Percentiles rank a stretch among this genome's conserved stretches.
Evolutionary conservation across 2,113 vertebrate species (phyloP).

Genomic region (Melanerpes aurifrons): DNA sequence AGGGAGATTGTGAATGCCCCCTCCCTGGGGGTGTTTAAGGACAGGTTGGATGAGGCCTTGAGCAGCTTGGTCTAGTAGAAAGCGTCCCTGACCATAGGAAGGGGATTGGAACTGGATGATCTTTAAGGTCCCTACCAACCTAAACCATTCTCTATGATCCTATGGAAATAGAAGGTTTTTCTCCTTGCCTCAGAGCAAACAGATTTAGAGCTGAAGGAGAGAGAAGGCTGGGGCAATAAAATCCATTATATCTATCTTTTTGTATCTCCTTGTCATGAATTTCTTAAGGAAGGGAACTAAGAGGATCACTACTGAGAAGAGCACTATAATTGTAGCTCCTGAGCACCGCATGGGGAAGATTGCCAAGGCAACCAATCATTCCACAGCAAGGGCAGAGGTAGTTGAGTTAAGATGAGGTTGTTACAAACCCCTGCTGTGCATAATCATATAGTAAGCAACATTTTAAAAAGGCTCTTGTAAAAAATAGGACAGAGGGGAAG

Average conservation of each 20-base stretch:
- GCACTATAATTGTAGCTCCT: constrained; percentile 73
- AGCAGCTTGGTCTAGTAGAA: too few relatives aligned
- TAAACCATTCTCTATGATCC: neutral
- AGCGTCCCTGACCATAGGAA: too few relatives aligned
- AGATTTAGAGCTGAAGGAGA: constrained; percentile 24
- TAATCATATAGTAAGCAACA: constrained; percentile 76
- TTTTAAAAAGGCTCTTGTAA: constrained; percentile 79
- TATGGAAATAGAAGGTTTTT: constrained; percentile 17
- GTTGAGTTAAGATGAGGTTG: constrained; percentile 68
- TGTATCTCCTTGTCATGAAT: constrained; percentile 71
- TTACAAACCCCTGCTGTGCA: constrained; percentile 64
- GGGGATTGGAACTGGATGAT: too few relatives aligned
- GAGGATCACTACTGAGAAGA: constrained; percentile 76
- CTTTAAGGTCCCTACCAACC: too few relatives aligned
- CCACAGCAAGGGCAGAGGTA: constrained; percentile 65
- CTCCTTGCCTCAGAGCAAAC: constrained; percentile 25
- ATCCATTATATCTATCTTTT: constrained; percentile 72
- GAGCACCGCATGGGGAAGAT: constrained; percentile 44
- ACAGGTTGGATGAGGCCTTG: too few relatives aligned
- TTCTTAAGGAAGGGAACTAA: constrained; percentile 74
- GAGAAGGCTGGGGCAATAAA: constrained; percentile 58
- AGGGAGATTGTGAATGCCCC: too few relatives aligned
- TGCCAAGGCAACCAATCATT: constrained; percentile 78
- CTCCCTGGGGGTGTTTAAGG: too few relatives aligned
- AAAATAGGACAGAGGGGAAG: constrained; percentile 60